Conservation (phyloP, 2,113 vertebrate species). For the Albula goreensis region DNA sequence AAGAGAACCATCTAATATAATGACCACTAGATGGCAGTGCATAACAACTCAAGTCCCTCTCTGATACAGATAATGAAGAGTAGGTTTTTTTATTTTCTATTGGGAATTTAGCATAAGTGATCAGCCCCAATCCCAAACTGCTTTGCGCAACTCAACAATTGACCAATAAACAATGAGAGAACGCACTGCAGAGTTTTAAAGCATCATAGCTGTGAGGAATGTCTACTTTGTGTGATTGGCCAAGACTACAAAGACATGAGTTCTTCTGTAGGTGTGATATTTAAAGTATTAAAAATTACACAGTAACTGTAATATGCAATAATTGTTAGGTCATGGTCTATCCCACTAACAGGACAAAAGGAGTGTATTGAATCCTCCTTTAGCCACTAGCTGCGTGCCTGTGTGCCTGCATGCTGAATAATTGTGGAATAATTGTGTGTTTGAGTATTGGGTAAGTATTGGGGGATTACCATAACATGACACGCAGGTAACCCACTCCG, state of each 20-base stretch:
- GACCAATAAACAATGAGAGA: neutral
- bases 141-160: neutral
- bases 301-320: too few species aligned
- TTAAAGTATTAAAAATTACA: too few species aligned
- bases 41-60: constrained; percentile 36
- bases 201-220: neutral
- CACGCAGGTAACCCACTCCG: constrained; percentile 73
- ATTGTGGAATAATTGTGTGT: neutral
- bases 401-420: neutral
- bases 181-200: neutral
- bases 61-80: neutral
- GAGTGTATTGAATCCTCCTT: neutral
- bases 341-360: too few species aligned
- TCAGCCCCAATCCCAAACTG: neutral
- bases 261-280: neutral
- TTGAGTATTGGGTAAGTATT: constrained; percentile 8
- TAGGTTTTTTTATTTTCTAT: neutral
- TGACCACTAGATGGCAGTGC: constrained; percentile 60
- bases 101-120: neutral
- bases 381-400: neutral
- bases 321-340: too few species aligned
- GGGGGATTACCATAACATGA: constrained; percentile 72
- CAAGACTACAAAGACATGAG: neutral
- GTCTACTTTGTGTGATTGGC: neutral
- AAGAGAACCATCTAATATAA: too few species aligned